Percentiles rank a stretch among this genome's conserved stretches.
These are phyloP conservation scores for Temnothorax nylanderi DNA, from an alignment of 1,140 invertebrate genomes.

Conservation along the genomic window DNA sequence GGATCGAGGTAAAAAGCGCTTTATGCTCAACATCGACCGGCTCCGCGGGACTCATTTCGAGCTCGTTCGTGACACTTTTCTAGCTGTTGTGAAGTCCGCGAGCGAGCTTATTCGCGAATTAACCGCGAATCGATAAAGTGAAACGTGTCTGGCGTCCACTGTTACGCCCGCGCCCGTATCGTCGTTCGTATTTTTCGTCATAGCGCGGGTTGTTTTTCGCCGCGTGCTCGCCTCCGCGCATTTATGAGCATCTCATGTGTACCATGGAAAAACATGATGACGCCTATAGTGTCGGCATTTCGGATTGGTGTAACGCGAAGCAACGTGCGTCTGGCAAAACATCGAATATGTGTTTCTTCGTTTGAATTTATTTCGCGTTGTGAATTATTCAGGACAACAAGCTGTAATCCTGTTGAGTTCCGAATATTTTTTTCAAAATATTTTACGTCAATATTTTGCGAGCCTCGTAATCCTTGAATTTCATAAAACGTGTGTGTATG, in stretches of 20 bases:
- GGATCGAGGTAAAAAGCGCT: conserved; percentile 26
- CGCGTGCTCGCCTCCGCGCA: conserved; percentile 32
- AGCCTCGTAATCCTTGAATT: neutral
- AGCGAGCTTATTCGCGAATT: conserved; percentile 47
- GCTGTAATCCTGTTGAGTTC: conserved; percentile 15
- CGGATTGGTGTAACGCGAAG: conserved; percentile 24
- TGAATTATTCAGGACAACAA: conserved; percentile 40
- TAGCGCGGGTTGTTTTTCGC: conserved; percentile 46
- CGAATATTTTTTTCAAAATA: conserved; percentile 12
- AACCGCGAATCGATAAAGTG: conserved; percentile 41
- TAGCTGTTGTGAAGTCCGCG: neutral
- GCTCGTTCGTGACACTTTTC: conserved; percentile 38
- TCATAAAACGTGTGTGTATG: neutral
- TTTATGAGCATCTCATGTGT: conserved; percentile 49
- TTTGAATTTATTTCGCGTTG: conserved; percentile 34
- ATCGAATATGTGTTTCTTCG: conserved; percentile 20
- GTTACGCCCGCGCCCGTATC: conserved; percentile 1
- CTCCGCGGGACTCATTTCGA: neutral
- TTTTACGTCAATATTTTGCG: neutral
- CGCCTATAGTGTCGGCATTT: conserved; percentile 17
- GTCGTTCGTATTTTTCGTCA: conserved; percentile 27
- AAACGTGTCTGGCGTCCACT: conserved; percentile 10
- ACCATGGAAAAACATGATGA: conserved; percentile 33
- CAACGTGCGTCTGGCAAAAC: conserved; percentile 28
- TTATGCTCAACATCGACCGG: neutral